Evolutionary conservation across 2,797 vertebrate species (phyloP), one percentile per base, ranked within the genome.

Genomic region (Argentina silus): DNA sequence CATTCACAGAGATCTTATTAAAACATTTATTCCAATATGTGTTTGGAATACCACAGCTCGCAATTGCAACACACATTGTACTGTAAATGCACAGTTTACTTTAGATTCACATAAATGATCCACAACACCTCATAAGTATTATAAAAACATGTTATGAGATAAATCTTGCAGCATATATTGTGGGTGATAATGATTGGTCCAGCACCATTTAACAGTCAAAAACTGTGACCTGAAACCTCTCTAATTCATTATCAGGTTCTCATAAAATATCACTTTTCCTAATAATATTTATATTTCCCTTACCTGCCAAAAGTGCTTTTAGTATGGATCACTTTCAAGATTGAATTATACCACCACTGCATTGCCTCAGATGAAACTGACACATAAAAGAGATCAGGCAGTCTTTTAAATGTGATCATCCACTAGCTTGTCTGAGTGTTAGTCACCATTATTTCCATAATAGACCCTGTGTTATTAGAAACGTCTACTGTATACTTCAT

Each of bases 221-320:
- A 27, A 0, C 74, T 57, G 82, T 85, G 78, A 81, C 69, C 84
- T 11, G 21, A 81, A 71, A 12, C 60, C 0, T 48, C 56, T 57
- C 81, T 81, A 74, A 73, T 65, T 74, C 73, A 36, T 81, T 74
- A 65, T 70, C 66, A 77, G 55, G 48, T 81, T 60, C 1, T 78
- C 77, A 83, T 90, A 91, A 91, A 89, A 81, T 84, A 75, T 81
- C 85, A 83, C 85, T 89, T 88, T 75, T 83, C 78, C 14, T 44
- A 72, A 82, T 79, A 81, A 76, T 74, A 76, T 86, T 85, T 83
- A 84, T 78, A 83, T 85, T 12, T 36, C 14, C 23, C 83, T 82
- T 75, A 71, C 68, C 65, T 17, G 69, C 69, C 69, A 66, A 51
- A 12, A 66, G 63, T 66, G 47, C 48, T 14, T 36, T 3, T 67